Base-by-base conservation (phyloP, 2,797 vertebrate genomes). In the Chrosomus eos region DNA sequence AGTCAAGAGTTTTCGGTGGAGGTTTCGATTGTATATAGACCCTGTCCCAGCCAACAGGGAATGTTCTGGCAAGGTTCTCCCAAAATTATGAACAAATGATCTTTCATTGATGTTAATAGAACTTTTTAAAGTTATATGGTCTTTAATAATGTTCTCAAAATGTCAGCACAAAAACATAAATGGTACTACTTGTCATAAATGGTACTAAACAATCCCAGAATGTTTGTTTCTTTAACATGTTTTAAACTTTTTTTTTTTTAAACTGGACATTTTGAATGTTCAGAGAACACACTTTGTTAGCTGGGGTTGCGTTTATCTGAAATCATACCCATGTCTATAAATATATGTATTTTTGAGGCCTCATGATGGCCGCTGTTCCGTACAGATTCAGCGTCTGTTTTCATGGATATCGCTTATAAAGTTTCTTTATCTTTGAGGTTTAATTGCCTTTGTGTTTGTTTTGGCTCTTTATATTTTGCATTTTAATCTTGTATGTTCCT, bases 391-490 rank as follows among this genome's bases (percentile, higher is more conserved):
- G 84, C 90, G 3, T 91, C 84, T 87, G 87, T 80, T 88, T 84
- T 81, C 82, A 58, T 78, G 87, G 87, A 87, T 33, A 3, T 80
- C 77, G 80, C 82, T 81, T 87, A 88, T 40, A 45, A 89, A 67
- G 64, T 88, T 70, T 86, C 89, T 87, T 45, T 88, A 87, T 88
- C 89, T 64, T 89, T 89, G 85, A 91, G 80, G 87, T 88, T 92
- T 90, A 93, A 92, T 92, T 93, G 92, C 93, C 92, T 94, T 94
- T 31, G 60, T 94, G 89, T 92, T 93, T 87, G 75, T 86, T 80
- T 86, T 88, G 73, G 78, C 80, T 89, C 90, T 82, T 81, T 55
- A 78, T 74, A 33, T 82, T 88, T 85, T 2, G 60, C 84, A 16
- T 31, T 71, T 79, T 77, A 26, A 28, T 72, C 13, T 33, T 70